Evolutionary conservation across 2,797 vertebrate species (phyloP).

Genomic region (Chiloscyllium punctatum): DNA sequence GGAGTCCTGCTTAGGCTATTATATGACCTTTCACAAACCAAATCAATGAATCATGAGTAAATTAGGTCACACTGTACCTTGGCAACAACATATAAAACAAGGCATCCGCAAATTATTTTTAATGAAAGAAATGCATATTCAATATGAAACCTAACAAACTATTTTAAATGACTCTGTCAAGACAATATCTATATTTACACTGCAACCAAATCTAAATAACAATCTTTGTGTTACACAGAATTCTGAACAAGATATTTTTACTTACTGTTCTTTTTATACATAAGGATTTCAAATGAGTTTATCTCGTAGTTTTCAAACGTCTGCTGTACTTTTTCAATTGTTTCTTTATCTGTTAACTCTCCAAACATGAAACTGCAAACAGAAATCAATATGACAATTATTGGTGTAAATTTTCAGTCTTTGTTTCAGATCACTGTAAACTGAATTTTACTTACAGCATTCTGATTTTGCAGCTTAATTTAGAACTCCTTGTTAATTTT

Average conservation of each 20-base stretch:
- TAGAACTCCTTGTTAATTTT: not conserved
- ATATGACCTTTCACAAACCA: not conserved
- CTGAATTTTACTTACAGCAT: not conserved
- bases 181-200: not conserved
- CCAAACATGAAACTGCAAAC: slow-evolving; percentile 90
- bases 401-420: not conserved
- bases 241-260: slow-evolving; percentile 43
- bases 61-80: not conserved
- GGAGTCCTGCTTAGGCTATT: not conserved
- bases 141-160: not conserved
- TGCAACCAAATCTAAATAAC: not conserved
- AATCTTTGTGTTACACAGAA: not conserved
- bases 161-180: not conserved
- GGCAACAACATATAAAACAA: not conserved
- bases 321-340: slow-evolving; percentile 76
- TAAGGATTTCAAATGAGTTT: slow-evolving; percentile 91
- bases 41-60: not conserved
- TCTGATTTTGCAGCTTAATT: not conserved
- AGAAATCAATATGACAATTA: slow-evolving; percentile 40
- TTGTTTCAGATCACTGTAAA: not conserved
- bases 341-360: slow-evolving; percentile 88
- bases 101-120: not conserved
- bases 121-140: not conserved
- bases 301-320: slow-evolving; percentile 92
- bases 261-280: slow-evolving; percentile 98